These are phyloP conservation scores for Bergia puertoricense DNA, from an alignment of 92 coral and sea anemone species.

Conservation along the genomic window DNA sequence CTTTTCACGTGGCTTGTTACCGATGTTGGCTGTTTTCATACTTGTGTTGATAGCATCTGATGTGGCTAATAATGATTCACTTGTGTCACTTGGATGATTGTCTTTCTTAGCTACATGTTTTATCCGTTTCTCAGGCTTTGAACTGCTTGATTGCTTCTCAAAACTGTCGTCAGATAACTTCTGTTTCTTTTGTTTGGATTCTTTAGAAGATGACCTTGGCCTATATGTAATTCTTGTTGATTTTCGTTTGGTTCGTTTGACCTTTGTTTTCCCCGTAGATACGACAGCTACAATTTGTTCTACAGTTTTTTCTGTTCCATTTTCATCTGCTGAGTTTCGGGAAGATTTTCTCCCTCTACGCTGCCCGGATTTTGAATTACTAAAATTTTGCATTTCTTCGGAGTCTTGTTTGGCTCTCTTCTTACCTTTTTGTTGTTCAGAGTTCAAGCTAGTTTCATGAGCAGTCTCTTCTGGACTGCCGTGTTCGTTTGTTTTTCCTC, in stretches of 20 bases:
- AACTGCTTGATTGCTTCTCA: neutral
- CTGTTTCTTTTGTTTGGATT: conserved; percentile 15
- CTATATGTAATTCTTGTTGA: neutral
- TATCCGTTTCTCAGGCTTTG: neutral
- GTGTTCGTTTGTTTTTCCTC: neutral
- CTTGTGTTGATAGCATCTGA: neutral
- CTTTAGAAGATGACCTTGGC: conserved; percentile 6
- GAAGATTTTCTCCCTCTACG: neutral
- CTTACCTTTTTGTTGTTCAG: conserved; percentile 13
- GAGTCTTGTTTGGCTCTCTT: neutral
- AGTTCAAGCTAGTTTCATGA: neutral
- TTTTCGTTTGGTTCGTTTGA: conserved; percentile 16
- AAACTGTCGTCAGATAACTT: neutral
- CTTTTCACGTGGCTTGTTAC: neutral
- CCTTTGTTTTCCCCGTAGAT: neutral
- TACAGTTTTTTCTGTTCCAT: neutral
- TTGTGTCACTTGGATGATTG: neutral
- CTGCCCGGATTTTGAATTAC: neutral
- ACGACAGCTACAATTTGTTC: neutral
- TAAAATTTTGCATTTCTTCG: neutral
- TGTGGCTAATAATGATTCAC: neutral
- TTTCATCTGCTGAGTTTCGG: neutral
- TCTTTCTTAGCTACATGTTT: neutral
- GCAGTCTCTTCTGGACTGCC: neutral
- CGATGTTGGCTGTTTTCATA: neutral